Evolutionary conservation across 2,888 invertebrate species (phyloP).

Genomic region (Pachymerium ferrugineum): DNA sequence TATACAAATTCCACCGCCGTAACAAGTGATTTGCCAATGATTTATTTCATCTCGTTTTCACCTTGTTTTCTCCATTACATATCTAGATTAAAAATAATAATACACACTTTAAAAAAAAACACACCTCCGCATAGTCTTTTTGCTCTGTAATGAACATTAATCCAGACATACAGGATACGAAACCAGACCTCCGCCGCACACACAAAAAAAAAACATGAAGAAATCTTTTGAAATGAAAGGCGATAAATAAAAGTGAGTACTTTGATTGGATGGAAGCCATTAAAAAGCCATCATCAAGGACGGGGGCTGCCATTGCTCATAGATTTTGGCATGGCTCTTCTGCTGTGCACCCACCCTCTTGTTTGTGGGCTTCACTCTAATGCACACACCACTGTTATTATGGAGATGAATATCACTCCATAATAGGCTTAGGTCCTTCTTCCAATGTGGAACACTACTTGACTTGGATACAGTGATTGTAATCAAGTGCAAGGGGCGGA

Average conservation of each 20-base stretch:
- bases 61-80: slow-evolving; percentile 21
- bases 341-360: background rate
- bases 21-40: background rate
- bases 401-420: slow-evolving; percentile 19
- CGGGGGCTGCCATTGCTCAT: slow-evolving; percentile 19
- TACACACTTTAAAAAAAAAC: background rate
- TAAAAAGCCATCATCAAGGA: slow-evolving; percentile 13
- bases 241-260: slow-evolving; percentile 24
- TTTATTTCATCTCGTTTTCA: slow-evolving; percentile 25
- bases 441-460: slow-evolving; percentile 3
- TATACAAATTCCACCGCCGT: background rate
- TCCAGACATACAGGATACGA: background rate
- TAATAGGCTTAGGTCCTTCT: slow-evolving; percentile 19
- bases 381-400: slow-evolving; percentile 24
- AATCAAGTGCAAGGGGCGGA: background rate
- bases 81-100: slow-evolving; percentile 22
- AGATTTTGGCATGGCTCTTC: background rate
- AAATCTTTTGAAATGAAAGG: slow-evolving; percentile 19
- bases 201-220: background rate
- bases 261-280: slow-evolving; percentile 27
- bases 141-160: background rate
- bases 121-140: background rate
- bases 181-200: background rate
- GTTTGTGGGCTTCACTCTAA: slow-evolving; percentile 25
- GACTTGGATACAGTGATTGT: slow-evolving; percentile 13